Conservation (phyloP, 1,140 invertebrate species). For the Eumaeus atala region DNA sequence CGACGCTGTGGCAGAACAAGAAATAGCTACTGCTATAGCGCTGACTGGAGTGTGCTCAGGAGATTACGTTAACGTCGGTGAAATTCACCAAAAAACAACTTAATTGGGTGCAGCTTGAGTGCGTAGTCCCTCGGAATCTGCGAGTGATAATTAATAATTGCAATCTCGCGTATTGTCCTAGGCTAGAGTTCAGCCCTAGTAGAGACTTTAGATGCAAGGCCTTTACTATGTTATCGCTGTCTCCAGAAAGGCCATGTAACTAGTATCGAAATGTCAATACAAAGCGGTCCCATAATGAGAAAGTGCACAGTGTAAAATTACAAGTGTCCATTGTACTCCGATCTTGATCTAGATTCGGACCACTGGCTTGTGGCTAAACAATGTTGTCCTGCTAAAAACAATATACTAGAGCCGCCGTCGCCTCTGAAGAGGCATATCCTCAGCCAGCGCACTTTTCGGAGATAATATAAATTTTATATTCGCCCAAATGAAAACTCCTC, state of each 20-base stretch:
- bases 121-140: background rate
- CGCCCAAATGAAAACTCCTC: conserved; percentile 7
- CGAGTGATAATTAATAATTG: background rate
- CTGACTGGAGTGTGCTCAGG: conserved; percentile 16
- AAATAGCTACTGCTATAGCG: conserved; percentile 24
- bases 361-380: background rate
- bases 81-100: conserved; percentile 8
- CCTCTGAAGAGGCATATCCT: background rate
- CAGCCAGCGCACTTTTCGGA: background rate
- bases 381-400: background rate
- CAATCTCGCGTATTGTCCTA: background rate
- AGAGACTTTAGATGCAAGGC: conserved; percentile 1
- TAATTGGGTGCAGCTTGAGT: conserved; percentile 13
- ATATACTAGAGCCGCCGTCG: background rate
- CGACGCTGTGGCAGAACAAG: conserved; percentile 20
- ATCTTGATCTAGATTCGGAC: background rate
- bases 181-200: conserved; percentile 4
- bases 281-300: conserved; percentile 13
- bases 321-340: conserved; percentile 7
- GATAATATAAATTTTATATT: background rate
- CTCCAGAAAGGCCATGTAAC: conserved; percentile 12
- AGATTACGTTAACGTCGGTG: conserved; percentile 19
- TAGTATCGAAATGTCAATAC: conserved; percentile 6
- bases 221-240: conserved; percentile 15
- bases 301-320: conserved; percentile 1